Evolutionary conservation across 2,113 vertebrate species (phyloP).

Genomic region (Ceyx margarethae): DNA sequence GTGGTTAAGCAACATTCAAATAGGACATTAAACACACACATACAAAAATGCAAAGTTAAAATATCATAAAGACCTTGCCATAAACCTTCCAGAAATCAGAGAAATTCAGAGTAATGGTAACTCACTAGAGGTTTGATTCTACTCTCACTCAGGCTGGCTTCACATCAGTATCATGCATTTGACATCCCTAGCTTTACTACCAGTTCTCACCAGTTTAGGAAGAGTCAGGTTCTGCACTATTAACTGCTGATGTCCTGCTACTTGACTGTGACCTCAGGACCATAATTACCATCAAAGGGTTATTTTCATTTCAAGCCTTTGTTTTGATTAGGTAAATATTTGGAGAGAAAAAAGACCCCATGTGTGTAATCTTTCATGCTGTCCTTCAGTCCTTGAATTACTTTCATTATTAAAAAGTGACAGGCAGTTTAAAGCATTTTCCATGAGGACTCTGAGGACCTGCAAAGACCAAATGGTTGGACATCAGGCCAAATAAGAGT

Average conservation of each 20-base stretch:
- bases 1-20: conserved; percentile 5
- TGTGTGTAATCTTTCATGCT: background rate
- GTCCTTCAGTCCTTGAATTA: background rate
- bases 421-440: background rate
- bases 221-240: background rate
- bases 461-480: background rate
- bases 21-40: conserved; percentile 19
- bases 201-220: background rate
- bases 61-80: background rate
- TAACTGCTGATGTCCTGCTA: background rate
- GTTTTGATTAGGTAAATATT: background rate
- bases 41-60: background rate
- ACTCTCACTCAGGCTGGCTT: background rate
- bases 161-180: background rate
- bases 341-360: background rate
- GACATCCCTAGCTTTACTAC: background rate
- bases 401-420: background rate
- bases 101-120: conserved; percentile 1
- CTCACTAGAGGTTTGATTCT: conserved; percentile 8
- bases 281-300: background rate
- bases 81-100: conserved; percentile 31
- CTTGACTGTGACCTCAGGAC: background rate
- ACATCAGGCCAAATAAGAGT: background rate
- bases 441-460: background rate
- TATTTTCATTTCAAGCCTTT: background rate